A percentile compares a stretch with the other conserved stretches of the same genome.
Evolutionary conservation across 2,888 invertebrate genomes (phyloP).

Genomic region (Alcis repandata): DNA sequence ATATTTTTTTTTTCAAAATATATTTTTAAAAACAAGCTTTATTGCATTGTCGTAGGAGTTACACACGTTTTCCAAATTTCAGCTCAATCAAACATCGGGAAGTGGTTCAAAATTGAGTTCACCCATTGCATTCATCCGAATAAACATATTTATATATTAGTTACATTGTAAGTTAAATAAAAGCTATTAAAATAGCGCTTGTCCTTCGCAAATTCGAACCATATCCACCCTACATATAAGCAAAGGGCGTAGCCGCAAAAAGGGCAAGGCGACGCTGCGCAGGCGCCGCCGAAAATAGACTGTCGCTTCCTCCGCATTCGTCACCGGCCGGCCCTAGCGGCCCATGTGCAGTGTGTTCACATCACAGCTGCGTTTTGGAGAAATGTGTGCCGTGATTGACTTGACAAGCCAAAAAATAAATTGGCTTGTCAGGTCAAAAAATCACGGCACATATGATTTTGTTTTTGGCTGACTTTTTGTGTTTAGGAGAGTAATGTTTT

Average conservation of each 20-base stretch:
- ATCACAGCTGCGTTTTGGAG: background rate
- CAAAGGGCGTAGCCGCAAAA: conserved; percentile 49
- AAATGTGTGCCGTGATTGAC: too few species aligned
- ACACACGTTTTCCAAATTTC: too few species aligned
- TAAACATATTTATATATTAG: background rate
- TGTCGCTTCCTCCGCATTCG: conserved; percentile 53
- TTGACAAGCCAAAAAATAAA: too few species aligned
- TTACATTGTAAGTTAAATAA: too few species aligned
- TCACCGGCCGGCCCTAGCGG: background rate
- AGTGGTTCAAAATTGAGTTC: too few species aligned
- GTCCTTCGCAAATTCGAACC: background rate
- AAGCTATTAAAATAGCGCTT: background rate
- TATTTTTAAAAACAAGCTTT: too few species aligned
- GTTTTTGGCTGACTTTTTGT: background rate
- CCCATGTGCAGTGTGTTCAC: background rate
- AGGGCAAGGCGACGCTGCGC: conserved; percentile 45
- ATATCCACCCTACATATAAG: conserved; percentile 13
- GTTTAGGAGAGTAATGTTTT: background rate
- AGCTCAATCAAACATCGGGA: too few species aligned
- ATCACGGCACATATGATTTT: too few species aligned
- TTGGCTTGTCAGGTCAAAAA: too few species aligned
- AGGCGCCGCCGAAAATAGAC: conserved; percentile 58
- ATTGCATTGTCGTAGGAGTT: too few species aligned
- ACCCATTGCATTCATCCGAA: too few species aligned
- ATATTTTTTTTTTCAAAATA: too few species aligned